Evolutionary conservation across 2,888 invertebrate species (phyloP).

Genomic region (Anticlea derivata): DNA sequence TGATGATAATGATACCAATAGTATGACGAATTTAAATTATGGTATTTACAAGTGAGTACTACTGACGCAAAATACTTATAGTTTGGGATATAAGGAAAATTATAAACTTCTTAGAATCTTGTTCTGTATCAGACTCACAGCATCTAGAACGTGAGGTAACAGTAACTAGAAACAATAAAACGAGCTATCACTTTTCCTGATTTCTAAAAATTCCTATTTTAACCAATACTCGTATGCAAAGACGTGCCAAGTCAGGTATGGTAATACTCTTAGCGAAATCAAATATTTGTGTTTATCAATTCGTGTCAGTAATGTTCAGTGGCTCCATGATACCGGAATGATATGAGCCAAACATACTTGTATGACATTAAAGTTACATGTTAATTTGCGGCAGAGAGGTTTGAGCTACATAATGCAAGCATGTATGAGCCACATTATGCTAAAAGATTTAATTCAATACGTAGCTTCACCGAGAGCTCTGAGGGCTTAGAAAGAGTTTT

Average conservation of each 20-base stretch:
- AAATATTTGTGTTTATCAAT: conserved; percentile 60
- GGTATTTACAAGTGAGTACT: no score
- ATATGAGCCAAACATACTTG: conserved; percentile 18
- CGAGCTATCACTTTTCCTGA: conserved; percentile 29
- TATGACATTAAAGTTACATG: conserved; percentile 19
- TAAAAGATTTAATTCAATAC: no score
- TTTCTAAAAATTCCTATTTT: conserved; percentile 39
- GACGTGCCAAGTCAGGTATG: conserved; percentile 45
- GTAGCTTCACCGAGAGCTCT: no score
- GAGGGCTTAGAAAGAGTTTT: no score
- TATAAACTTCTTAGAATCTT: not conserved
- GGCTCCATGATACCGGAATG: conserved; percentile 32
- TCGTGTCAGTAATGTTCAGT: conserved; percentile 49
- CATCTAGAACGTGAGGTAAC: conserved; percentile 10
- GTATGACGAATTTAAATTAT: no score
- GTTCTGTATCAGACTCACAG: not conserved
- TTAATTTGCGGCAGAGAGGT: conserved; percentile 13
- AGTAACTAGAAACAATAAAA: conserved; percentile 15
- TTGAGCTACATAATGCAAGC: no score
- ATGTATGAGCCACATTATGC: no score
- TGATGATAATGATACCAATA: no score
- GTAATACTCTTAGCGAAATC: conserved; percentile 55
- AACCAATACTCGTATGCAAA: conserved; percentile 34
- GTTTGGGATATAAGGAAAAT: not conserved
- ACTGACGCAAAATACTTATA: not conserved